Percentiles rank a stretch among this genome's conserved stretches.
These are phyloP conservation scores for Philhelius pedissequus DNA, from an alignment of 2,888 invertebrate species.

Conservation along the genomic window DNA sequence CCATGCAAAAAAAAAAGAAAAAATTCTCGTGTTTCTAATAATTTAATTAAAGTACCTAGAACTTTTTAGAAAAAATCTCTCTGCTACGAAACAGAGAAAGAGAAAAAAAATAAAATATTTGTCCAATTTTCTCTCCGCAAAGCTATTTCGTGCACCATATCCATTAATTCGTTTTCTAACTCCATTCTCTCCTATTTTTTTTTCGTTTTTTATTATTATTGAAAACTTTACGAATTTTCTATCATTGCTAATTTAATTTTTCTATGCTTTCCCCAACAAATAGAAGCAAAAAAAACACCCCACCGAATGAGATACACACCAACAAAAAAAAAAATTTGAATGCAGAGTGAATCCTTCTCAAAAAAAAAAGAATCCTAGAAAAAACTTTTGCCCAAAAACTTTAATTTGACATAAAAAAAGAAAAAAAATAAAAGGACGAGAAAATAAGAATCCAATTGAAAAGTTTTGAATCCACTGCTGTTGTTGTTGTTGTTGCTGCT, in stretches of 20 bases:
- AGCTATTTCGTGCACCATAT: constrained; percentile 22
- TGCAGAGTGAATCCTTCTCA: constrained; percentile 28
- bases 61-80: constrained; percentile 7
- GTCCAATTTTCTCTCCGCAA: background rate
- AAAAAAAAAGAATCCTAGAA: constrained; percentile 4
- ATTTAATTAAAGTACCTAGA: constrained; percentile 54
- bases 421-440: constrained; percentile 36
- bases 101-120: background rate
- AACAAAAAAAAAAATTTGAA: constrained; percentile 50
- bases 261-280: background rate
- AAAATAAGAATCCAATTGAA: constrained; percentile 68
- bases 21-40: too few species aligned
- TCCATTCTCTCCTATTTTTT: constrained; percentile 9
- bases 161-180: constrained; percentile 63
- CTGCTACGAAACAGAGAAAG: background rate
- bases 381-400: constrained; percentile 58
- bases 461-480: constrained; percentile 59
- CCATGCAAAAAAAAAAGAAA: background rate
- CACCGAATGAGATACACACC: constrained; percentile 8
- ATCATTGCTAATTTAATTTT: constrained; percentile 68
- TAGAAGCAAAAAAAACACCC: background rate
- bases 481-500: constrained; percentile 19
- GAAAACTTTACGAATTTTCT: constrained; percentile 66
- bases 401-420: constrained; percentile 52
- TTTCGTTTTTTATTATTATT: constrained; percentile 35